phyloP scores from a whole-genome alignment of 2,888 invertebrate genomes.

The Amblyteles armatorius region DNA sequence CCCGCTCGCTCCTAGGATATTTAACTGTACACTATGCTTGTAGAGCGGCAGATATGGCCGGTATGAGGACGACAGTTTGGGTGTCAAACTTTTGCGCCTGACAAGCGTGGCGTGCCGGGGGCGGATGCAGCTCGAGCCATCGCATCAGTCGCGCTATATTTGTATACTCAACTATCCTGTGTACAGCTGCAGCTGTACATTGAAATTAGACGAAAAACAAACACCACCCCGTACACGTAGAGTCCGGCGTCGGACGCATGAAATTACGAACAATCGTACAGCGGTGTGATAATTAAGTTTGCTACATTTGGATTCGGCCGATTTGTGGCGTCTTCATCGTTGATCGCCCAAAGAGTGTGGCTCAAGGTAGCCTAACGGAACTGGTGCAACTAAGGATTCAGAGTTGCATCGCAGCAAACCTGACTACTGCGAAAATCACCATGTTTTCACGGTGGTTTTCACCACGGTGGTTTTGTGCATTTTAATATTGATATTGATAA shows the following conservation, averaged over 20 bases:
- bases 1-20: neutral
- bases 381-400: too few species aligned
- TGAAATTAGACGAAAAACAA: constrained; percentile 1
- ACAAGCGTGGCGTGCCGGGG: neutral
- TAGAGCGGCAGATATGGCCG: neutral
- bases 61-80: constrained; percentile 21
- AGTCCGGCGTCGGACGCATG: neutral
- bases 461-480: too few species aligned
- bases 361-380: too few species aligned
- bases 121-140: neutral
- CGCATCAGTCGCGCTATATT: neutral
- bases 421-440: too few species aligned
- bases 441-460: too few species aligned
- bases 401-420: too few species aligned
- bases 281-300: too few species aligned
- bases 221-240: too few species aligned
- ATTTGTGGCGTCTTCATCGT: too few species aligned
- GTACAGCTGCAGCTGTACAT: neutral
- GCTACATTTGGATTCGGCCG: too few species aligned
- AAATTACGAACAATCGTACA: neutral
- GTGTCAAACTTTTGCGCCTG: constrained; percentile 26
- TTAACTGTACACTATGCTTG: constrained; percentile 6
- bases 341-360: too few species aligned
- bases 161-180: neutral
- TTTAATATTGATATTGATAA: too few species aligned